Evolutionary conservation across 2,797 vertebrate species (phyloP).

Genomic region (Pristis pectinata): DNA sequence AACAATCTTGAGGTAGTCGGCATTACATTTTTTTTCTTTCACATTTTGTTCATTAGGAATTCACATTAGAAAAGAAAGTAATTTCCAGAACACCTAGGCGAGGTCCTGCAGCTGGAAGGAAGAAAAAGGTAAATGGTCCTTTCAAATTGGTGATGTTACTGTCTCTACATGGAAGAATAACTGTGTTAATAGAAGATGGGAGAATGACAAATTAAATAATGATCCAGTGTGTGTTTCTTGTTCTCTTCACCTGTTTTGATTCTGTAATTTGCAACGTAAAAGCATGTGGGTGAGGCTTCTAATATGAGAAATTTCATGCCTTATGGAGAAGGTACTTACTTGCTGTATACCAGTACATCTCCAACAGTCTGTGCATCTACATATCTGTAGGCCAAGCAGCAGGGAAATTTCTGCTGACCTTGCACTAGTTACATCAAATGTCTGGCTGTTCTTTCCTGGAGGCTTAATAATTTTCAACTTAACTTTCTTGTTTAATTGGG

Average conservation of each 20-base stretch:
- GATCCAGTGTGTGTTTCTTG: neutral
- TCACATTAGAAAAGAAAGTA: constrained; percentile 83
- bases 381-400: too few species aligned
- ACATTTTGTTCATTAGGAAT: constrained; percentile 67
- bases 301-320: too few species aligned
- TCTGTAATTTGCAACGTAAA: too few species aligned
- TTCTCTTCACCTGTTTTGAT: neutral
- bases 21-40: neutral
- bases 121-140: constrained; percentile 55
- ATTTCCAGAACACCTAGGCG: constrained; percentile 50
- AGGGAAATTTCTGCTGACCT: too few species aligned
- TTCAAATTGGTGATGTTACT: neutral
- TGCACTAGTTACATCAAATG: too few species aligned
- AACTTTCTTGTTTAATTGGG: too few species aligned
- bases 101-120: constrained; percentile 48
- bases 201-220: neutral
- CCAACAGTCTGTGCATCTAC: too few species aligned
- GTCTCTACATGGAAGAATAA: neutral
- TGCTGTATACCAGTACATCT: neutral
- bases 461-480: too few species aligned
- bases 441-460: too few species aligned
- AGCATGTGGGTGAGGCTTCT: too few species aligned
- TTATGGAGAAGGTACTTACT: neutral
- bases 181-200: neutral
- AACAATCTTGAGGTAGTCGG: neutral